A percentile compares a stretch with the other conserved stretches of the same genome.
Conservation (phyloP, 2,888 invertebrate genomes). For the Autographa gamma region DNA sequence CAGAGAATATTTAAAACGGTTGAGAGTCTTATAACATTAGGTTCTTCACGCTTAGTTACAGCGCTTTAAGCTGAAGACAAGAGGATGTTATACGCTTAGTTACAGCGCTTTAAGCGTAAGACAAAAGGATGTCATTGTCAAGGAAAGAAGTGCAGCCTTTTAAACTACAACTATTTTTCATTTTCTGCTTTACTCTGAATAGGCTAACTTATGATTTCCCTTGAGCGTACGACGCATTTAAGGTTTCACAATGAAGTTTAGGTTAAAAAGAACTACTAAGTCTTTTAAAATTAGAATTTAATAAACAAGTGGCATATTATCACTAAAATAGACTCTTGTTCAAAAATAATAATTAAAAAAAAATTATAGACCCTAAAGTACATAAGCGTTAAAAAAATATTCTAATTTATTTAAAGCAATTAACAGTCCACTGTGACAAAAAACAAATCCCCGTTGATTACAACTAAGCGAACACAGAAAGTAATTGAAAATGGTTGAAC, state of each 20-base stretch:
- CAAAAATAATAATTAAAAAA: too few species aligned
- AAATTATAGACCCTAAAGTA: too few species aligned
- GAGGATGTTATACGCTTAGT: neutral
- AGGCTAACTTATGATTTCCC: neutral
- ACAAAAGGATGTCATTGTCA: neutral
- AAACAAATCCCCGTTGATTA: conserved; percentile 46
- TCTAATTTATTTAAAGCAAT: conserved; percentile 1
- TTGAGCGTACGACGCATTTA: neutral
- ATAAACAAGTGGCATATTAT: too few species aligned
- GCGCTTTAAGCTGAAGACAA: neutral
- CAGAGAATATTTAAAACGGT: neutral
- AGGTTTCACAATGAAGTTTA: neutral
- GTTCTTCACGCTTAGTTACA: neutral
- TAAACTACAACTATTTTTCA: neutral
- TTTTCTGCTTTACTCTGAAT: neutral
- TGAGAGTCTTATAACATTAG: neutral
- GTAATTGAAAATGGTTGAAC: conserved; percentile 48
- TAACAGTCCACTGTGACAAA: conserved; percentile 14
- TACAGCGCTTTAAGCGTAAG: neutral
- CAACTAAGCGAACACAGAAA: conserved; percentile 41
- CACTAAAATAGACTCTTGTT: too few species aligned
- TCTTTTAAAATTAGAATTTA: neutral
- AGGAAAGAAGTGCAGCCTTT: neutral
- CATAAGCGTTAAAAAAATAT: neutral
- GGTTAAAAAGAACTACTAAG: neutral